A percentile compares a stretch with the other conserved stretches of the same genome.
Evolutionary conservation across 1,140 invertebrate species (phyloP).

Genomic region (Myzus persicae): DNA sequence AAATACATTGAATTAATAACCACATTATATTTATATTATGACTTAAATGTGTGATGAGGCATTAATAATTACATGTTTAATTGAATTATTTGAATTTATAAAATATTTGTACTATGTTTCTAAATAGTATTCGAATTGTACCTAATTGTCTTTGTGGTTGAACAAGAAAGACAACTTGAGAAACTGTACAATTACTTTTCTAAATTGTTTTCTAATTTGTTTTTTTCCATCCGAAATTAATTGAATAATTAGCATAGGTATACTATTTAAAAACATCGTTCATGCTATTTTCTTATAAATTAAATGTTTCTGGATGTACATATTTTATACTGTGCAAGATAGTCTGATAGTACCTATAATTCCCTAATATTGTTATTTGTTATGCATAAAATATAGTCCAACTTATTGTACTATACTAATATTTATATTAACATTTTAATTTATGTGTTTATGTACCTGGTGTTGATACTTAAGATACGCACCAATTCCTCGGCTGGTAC

Average conservation of each 20-base stretch:
- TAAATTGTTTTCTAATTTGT: not conserved
- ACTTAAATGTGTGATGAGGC: not conserved
- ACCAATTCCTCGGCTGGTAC: not conserved
- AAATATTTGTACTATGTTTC: not conserved
- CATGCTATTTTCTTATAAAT: not conserved
- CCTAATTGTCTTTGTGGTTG: not conserved
- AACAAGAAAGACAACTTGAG: not conserved
- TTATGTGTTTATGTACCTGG: not conserved
- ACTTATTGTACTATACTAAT: not conserved
- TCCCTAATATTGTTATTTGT: not conserved
- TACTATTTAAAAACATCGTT: not conserved
- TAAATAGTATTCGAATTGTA: not conserved
- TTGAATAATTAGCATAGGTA: not conserved
- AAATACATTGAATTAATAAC: not conserved
- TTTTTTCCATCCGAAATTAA: not conserved
- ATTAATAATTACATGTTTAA: not conserved
- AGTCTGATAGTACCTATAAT: not conserved
- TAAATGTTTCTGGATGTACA: not conserved
- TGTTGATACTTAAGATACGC: constrained; percentile 11
- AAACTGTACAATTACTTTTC: not conserved
- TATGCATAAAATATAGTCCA: not conserved
- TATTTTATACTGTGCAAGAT: not conserved
- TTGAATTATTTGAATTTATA: not conserved
- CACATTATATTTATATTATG: not conserved
- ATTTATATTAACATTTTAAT: not conserved